Conservation (phyloP, 2,113 vertebrate species). For the Tonatia bakeri region DNA sequence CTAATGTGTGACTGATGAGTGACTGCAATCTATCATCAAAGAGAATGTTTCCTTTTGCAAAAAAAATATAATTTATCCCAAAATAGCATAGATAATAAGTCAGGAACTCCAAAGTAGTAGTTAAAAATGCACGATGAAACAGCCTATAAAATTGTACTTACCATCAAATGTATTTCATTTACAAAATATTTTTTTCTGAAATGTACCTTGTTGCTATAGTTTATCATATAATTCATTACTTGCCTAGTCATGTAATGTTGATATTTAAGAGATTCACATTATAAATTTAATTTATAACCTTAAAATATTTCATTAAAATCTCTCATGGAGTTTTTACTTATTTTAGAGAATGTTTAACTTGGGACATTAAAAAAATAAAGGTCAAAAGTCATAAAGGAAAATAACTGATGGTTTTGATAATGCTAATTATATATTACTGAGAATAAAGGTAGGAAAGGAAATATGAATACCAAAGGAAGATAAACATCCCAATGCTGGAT, state of each 20-base stretch:
- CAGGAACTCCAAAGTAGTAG: background rate
- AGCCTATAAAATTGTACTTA: background rate
- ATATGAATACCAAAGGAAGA: conserved; percentile 84
- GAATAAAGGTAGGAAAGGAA: conserved; percentile 88
- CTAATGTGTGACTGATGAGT: conserved; percentile 31
- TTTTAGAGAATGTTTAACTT: conserved; percentile 67
- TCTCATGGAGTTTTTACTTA: conserved; percentile 42
- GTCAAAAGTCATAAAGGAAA: conserved; percentile 83
- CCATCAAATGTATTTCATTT: background rate
- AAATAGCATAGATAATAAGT: conserved; percentile 40
- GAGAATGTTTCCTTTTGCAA: conserved; percentile 1
- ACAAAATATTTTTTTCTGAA: conserved; percentile 53
- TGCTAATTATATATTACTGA: conserved; percentile 85
- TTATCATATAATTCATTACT: background rate
- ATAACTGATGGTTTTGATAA: conserved; percentile 87
- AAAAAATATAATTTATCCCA: conserved; percentile 27
- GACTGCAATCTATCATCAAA: conserved; percentile 54
- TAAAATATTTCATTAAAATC: conserved; percentile 70
- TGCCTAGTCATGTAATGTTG: conserved; percentile 43
- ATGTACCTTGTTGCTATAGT: conserved; percentile 15
- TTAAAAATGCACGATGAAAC: conserved; percentile 43
- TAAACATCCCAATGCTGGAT: conserved; percentile 83
- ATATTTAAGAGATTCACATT: background rate
- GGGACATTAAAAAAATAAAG: conserved; percentile 73
- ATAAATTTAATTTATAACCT: conserved; percentile 4